Conservation (phyloP, 2,888 invertebrate species). For the Tachystola acroxantha region DNA sequence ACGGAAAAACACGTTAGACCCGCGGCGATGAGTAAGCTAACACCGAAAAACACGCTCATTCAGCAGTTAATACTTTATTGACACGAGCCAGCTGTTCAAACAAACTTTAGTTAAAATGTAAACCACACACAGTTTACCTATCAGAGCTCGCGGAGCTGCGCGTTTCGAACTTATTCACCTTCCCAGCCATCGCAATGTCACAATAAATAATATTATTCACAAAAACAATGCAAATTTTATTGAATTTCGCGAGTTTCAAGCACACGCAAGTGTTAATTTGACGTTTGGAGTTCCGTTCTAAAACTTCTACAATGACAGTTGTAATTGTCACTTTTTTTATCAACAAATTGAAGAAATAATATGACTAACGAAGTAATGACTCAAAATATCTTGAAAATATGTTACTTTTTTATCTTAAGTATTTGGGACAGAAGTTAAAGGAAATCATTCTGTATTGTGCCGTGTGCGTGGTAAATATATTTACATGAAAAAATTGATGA, state of each 20-base stretch:
- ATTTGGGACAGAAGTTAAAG: too few relatives aligned
- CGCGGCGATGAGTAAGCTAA: constrained; percentile 42
- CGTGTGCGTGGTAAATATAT: too few relatives aligned
- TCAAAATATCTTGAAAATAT: too few relatives aligned
- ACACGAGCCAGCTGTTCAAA: constrained; percentile 66
- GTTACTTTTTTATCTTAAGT: too few relatives aligned
- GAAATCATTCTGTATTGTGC: too few relatives aligned
- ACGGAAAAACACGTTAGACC: constrained; percentile 36
- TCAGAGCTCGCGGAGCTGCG: constrained; percentile 95
- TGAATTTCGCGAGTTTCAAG: constrained; percentile 35
- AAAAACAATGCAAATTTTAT: constrained; percentile 20
- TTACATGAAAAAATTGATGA: too few relatives aligned
- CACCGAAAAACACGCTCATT: constrained; percentile 43
- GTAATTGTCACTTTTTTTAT: too few relatives aligned
- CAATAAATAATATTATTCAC: constrained; percentile 24
- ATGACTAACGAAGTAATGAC: too few relatives aligned
- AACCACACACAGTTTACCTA: constrained; percentile 82
- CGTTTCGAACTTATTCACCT: constrained; percentile 85
- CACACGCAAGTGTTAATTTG: constrained; percentile 43
- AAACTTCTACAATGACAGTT: too few relatives aligned
- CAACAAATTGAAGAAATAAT: too few relatives aligned
- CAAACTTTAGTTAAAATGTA: constrained; percentile 58
- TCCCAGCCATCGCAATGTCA: constrained; percentile 62
- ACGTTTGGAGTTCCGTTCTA: constrained; percentile 29
- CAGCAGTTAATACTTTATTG: constrained; percentile 45